Percentiles rank a stretch among this genome's conserved stretches.
These are phyloP conservation scores for Thalassaphorura encarpata DNA, from an alignment of 1,140 invertebrate species.

Conservation along the genomic window DNA sequence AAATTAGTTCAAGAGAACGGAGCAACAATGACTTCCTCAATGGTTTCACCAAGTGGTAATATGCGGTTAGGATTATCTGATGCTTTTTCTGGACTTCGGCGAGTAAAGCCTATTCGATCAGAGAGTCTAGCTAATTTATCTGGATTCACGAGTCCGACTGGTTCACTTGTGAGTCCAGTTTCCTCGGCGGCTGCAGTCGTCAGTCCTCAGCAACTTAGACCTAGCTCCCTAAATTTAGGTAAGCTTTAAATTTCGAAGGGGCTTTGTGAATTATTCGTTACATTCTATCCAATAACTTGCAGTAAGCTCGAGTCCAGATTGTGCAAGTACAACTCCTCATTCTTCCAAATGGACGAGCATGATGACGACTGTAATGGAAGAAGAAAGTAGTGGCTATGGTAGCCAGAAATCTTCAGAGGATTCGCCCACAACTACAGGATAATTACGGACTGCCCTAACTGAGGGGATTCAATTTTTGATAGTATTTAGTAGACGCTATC, in stretches of 20 bases:
- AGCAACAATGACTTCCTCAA: not conserved
- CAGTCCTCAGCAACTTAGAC: conserved; percentile 18
- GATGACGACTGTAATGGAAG: conserved; percentile 29
- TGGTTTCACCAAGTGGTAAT: not conserved
- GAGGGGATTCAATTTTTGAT: too few relatives aligned
- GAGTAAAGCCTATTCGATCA: conserved; percentile 28
- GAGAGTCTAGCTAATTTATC: conserved; percentile 30
- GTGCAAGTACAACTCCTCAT: conserved; percentile 20
- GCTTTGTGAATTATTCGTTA: not conserved
- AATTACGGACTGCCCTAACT: too few relatives aligned
- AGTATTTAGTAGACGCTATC: too few relatives aligned
- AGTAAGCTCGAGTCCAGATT: not conserved
- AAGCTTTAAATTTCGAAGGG: not conserved
- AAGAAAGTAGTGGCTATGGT: conserved; percentile 29
- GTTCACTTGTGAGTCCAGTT: not conserved
- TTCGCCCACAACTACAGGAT: conserved; percentile 24
- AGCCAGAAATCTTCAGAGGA: conserved; percentile 29
- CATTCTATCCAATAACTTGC: not conserved
- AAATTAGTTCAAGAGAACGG: not conserved
- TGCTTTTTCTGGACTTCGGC: too few relatives aligned
- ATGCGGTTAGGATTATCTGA: not conserved
- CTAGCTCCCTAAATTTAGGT: conserved; percentile 28
- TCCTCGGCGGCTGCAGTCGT: not conserved
- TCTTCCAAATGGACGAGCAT: conserved; percentile 29
- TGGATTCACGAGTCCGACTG: conserved; percentile 22